A percentile compares a stretch with the other conserved stretches of the same genome.
Conservation (phyloP, 2,888 invertebrate genomes). For the Heliconius ethilla region DNA sequence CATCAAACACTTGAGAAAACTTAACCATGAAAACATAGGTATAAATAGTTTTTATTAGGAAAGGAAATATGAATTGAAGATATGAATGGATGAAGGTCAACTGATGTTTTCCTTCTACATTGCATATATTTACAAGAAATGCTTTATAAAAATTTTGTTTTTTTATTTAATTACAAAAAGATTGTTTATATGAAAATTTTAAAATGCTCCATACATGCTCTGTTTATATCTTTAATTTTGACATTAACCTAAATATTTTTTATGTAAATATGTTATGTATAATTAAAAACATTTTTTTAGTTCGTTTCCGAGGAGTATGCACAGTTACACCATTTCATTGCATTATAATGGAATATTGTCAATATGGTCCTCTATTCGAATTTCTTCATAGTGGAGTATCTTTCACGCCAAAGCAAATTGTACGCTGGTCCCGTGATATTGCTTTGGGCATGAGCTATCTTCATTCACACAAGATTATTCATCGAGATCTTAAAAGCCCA, state of each 20-base stretch:
- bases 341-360: slow-evolving; percentile 99
- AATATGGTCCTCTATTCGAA: slow-evolving; percentile 96
- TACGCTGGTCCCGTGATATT: slow-evolving; percentile 97
- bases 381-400: slow-evolving; percentile 91
- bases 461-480: slow-evolving; percentile 97
- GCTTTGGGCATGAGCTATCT: slow-evolving; percentile 98
- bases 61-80: not conserved
- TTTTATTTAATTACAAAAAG: too few species aligned
- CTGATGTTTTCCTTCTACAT: too few species aligned
- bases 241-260: too few species aligned
- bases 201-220: too few species aligned
- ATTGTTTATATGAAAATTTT: too few species aligned
- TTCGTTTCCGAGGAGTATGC: slow-evolving; percentile 93
- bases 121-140: too few species aligned
- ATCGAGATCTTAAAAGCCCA: slow-evolving; percentile 98
- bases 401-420: slow-evolving; percentile 91
- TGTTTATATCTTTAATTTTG: too few species aligned
- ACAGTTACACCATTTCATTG: slow-evolving; percentile 95
- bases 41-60: slow-evolving; percentile 34
- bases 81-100: too few species aligned
- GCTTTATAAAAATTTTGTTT: too few species aligned
- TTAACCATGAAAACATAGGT: slow-evolving; percentile 96
- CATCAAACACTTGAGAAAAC: slow-evolving; percentile 93
- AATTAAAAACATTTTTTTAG: slow-evolving; percentile 49
- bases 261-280: not conserved